Base-by-base conservation (phyloP, 1,140 invertebrate genomes). In the Brachystomella parvula region DNA sequence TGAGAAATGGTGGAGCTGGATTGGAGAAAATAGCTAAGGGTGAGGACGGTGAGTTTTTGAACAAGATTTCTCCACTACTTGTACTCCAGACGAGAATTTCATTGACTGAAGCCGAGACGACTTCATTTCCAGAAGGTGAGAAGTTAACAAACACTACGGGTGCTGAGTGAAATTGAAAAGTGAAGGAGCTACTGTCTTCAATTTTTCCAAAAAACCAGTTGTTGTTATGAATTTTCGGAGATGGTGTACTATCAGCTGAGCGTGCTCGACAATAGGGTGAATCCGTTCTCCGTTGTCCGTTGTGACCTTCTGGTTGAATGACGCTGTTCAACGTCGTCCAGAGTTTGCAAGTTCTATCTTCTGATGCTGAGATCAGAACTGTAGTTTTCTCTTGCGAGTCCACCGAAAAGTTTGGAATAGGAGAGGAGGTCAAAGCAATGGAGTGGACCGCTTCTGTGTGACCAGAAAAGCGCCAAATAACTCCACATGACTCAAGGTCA, bases 291-390 rank as follows among this genome's bases (percentile, higher is more conserved):
- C n/a, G 9, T 12, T n/a, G 9, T 44, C 9, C n/a, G 26, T 12
- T 9, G 30, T 29, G 57, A 26, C 26, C 57, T 32, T 30, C 26
- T 12, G 3, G 26, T 31, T 59, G 6, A 59, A 73, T 35, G 1
- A 71, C 62, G 6, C 53, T 21, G 61, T 64, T 61, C 26, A 81
- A 53, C 49, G 49, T 71, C 67, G 80, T 77, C 80, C 81, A 83
- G 28, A 83, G 76, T 75, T 82, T 82, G 1, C 81, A 80, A 28
- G 78, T 80, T 33, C 79, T 78, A 73, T 82, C 79, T 73, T 82
- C 77, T 21, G 78, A 80, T 1, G 80, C 66, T 12, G 75, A 73
- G 15, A 72, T 59, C 39, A 76, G 70, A 26, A 64, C 49, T 15
- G 28, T 26, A 60, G 63, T 66, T 32, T 70, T 61, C 9, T 47